A percentile compares a stretch with the other conserved stretches of the same genome.
These are phyloP conservation scores for Myrmophylax atrothorax DNA, from an alignment of 2,113 vertebrate species.

Conservation along the genomic window DNA sequence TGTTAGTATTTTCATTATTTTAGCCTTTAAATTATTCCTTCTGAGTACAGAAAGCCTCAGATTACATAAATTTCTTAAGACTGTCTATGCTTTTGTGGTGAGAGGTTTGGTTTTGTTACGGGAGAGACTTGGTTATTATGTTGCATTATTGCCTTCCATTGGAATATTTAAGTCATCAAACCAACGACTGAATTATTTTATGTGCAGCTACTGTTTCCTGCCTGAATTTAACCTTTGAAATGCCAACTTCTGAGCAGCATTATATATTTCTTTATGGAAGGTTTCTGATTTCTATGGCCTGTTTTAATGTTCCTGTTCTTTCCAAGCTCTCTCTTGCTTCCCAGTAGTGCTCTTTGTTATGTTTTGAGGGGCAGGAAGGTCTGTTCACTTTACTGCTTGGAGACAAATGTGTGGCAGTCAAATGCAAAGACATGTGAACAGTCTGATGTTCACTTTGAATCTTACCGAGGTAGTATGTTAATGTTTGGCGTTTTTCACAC, in stretches of 20 bases:
- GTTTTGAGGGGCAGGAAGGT: background rate
- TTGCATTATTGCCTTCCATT: background rate
- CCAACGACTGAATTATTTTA: background rate
- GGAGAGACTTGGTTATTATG: background rate
- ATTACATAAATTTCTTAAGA: background rate
- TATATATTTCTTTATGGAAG: background rate
- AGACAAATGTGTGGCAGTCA: background rate
- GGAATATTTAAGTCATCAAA: background rate
- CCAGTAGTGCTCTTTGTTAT: background rate
- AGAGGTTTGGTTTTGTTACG: background rate
- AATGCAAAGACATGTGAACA: slow-evolving; percentile 36
- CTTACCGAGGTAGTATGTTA: slow-evolving; percentile 46
- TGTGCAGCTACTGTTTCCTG: background rate
- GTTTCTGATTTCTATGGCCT: background rate
- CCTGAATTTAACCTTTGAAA: background rate
- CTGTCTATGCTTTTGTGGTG: background rate
- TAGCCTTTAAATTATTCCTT: background rate
- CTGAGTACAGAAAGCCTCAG: background rate
- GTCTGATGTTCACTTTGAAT: slow-evolving; percentile 53
- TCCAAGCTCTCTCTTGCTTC: background rate
- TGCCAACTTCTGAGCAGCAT: background rate
- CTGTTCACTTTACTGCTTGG: slow-evolving; percentile 2
- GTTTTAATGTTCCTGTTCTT: background rate
- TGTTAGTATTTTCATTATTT: background rate
- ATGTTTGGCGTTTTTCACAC: slow-evolving; percentile 56